Evolutionary conservation across 2,888 invertebrate species (phyloP), one percentile per base, ranked within the genome.

Genomic region (Pilophorus perplexus): DNA sequence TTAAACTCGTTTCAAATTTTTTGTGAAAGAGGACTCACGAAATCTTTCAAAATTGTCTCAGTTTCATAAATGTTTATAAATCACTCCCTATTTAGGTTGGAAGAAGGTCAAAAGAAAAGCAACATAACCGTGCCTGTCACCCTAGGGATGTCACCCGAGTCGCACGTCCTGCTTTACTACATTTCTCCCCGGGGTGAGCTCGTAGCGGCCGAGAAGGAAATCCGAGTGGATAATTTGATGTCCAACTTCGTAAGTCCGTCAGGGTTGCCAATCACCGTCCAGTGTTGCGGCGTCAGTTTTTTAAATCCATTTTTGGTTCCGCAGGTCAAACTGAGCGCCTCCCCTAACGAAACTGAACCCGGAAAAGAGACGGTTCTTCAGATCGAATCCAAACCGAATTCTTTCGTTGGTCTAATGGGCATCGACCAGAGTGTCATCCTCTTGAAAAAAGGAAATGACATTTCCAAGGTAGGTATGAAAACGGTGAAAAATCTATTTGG

Each of bases 351-450:
- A 76, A 85, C 85, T 0, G 85, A 86, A 65, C 94, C 94, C 0
- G 89, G 89, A 60, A 83, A 86, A 27, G 82, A 87, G 67, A 84
- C 94, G 1, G 87, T 89, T 71, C 78, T 97, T 10, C 82, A 84
- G 2, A 85, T 96, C 10, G 80, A 83, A 20, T 88, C 95, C 0
- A 89, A 89, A 75, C 86, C 92, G 0, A 88, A 92, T 72, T 93
- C 96, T 0, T 87, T 87, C 73, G 87, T 95, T 14, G 93, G 92
- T 3, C 78, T 97, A 5, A 79, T 96, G 71, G 96, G 92, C 0
- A 87, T 93, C 6, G 96, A 97, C 78, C 87, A 93, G 76, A 87
- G 88, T 75, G 89, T 90, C 3, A 76, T 87, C 3, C 76, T 88
- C 10, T 78, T 93, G 10, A 86, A 86, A 74, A 81, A 83, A 18